Conservation (phyloP, 2,113 vertebrate species). For the Corydoras maculifer region DNA sequence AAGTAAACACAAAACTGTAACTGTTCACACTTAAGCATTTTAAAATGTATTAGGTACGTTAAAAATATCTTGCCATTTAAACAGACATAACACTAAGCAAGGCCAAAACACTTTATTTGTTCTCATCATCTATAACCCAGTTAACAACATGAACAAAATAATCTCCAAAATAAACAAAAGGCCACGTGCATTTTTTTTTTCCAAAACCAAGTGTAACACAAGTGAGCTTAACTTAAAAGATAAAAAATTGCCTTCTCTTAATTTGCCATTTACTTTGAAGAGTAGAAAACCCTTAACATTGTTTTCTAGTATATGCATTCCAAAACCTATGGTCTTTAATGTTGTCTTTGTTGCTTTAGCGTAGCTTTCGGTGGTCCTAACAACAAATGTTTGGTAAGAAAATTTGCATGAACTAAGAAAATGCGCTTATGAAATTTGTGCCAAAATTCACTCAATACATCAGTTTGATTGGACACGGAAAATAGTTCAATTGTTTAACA, state of each 20-base stretch:
- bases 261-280: slow-evolving; percentile 3
- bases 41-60: not conserved
- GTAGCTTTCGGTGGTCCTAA: no score
- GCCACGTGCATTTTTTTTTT: slow-evolving; percentile 9
- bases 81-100: slow-evolving; percentile 5
- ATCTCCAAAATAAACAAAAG: slow-evolving; percentile 36
- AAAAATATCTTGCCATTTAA: not conserved
- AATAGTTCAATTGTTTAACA: no score
- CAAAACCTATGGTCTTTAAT: no score
- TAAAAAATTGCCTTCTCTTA: slow-evolving; percentile 4
- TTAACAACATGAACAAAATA: slow-evolving; percentile 36
- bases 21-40: no score
- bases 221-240: slow-evolving; percentile 33
- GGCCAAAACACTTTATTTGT: slow-evolving; percentile 43
- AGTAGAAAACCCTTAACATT: not conserved
- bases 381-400: no score
- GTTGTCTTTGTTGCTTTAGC: no score
- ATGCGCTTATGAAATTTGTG: no score
- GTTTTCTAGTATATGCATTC: no score
- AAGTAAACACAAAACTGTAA: no score
- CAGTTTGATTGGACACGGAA: no score
- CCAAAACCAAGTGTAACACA: not conserved
- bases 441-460: no score
- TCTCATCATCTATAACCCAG: slow-evolving; percentile 24
- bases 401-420: no score